Evolutionary conservation across 1,140 invertebrate species (phyloP).

Genomic region (Microplitis demolitor): DNA sequence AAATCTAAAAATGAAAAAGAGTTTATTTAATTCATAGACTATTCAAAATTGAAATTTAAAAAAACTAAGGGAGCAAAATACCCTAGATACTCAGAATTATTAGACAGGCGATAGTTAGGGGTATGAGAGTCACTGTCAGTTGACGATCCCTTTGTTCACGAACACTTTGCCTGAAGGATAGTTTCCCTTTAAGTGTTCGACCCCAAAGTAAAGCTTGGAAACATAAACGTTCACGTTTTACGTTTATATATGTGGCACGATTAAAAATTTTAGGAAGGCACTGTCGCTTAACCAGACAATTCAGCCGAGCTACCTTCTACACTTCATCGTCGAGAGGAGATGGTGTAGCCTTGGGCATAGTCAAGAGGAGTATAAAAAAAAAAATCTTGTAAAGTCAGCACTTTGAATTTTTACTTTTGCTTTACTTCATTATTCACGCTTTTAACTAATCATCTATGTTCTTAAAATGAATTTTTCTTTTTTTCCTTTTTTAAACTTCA

Average conservation of each 20-base stretch:
- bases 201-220: neutral
- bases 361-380: too few relatives aligned
- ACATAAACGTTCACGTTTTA: neutral
- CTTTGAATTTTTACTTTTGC: too few relatives aligned
- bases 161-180: slow-evolving; percentile 6
- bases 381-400: too few relatives aligned
- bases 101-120: too few relatives aligned
- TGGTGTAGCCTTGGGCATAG: neutral
- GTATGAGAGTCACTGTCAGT: neutral
- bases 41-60: too few relatives aligned
- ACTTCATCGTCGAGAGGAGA: neutral
- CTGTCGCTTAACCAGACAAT: neutral
- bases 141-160: neutral
- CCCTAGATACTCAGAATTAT: too few relatives aligned
- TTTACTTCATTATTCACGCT: too few relatives aligned
- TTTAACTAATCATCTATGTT: too few relatives aligned
- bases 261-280: slow-evolving; percentile 11
- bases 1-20: too few relatives aligned
- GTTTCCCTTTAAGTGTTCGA: slow-evolving; percentile 19
- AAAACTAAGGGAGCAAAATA: neutral
- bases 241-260: neutral
- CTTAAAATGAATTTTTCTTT: too few relatives aligned
- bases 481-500: too few relatives aligned
- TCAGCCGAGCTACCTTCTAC: neutral
- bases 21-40: too few relatives aligned